Evolutionary conservation across 2,113 vertebrate genomes (phyloP).

Genomic region (Phasianus colchicus): DNA sequence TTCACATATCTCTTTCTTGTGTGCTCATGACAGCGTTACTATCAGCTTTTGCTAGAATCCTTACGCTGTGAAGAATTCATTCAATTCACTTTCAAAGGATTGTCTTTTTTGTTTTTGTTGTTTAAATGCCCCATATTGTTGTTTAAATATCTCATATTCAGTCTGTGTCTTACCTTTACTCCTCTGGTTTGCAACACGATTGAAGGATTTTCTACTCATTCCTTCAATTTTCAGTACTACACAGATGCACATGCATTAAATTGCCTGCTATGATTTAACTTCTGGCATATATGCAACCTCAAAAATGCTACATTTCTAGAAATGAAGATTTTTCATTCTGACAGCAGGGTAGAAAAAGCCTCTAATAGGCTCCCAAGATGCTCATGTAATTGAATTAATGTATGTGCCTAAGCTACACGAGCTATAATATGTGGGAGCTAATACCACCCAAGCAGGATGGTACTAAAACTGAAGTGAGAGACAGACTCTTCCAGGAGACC

Average conservation of each 20-base stretch:
- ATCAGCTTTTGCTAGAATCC: background rate
- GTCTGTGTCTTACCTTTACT: background rate
- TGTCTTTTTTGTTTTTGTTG: background rate
- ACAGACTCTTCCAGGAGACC: background rate
- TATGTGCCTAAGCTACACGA: background rate
- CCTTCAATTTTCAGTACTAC: background rate
- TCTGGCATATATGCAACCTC: background rate
- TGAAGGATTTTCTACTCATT: background rate
- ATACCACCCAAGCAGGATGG: background rate
- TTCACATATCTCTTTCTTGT: background rate
- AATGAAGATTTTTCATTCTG: background rate
- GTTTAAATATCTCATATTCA: background rate
- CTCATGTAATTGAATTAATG: background rate
- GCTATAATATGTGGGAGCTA: background rate
- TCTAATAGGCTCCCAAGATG: background rate
- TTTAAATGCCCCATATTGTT: background rate
- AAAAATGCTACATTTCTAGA: background rate
- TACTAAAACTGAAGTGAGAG: fast-evolving
- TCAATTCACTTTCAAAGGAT: background rate
- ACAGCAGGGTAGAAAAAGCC: background rate
- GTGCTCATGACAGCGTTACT: background rate
- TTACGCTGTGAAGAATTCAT: background rate
- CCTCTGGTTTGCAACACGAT: background rate
- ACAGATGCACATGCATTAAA: background rate
- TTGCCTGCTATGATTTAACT: background rate